Percentiles rank a stretch among this genome's conserved stretches.
Evolutionary conservation across 2,797 vertebrate genomes (phyloP).

Genomic region (Prionace glauca): DNA sequence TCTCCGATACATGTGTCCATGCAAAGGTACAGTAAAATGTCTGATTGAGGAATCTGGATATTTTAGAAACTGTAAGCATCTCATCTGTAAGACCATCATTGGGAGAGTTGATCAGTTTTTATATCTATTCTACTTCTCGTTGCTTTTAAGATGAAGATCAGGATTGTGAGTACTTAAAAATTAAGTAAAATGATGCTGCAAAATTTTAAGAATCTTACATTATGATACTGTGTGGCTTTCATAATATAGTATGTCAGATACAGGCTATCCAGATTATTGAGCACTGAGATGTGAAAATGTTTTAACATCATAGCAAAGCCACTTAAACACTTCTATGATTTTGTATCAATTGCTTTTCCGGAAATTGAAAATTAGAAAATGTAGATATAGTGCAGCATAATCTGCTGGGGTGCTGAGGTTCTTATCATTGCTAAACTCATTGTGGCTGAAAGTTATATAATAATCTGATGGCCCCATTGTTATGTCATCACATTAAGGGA

Average conservation of each 20-base stretch:
- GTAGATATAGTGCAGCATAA: background rate
- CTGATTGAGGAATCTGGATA: background rate
- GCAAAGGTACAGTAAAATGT: slow-evolving; percentile 67
- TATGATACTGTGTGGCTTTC: background rate
- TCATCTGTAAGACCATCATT: background rate
- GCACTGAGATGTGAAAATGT: background rate
- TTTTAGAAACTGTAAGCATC: background rate
- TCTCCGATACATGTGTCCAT: slow-evolving; percentile 81
- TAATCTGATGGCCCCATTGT: background rate
- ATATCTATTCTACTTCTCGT: background rate
- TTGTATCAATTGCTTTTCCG: background rate
- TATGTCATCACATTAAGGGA: too few relatives aligned
- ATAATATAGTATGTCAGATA: background rate
- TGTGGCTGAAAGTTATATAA: background rate
- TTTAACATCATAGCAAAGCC: background rate
- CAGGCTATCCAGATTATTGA: background rate
- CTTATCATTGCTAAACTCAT: background rate
- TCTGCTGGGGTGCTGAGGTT: background rate
- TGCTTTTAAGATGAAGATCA: background rate
- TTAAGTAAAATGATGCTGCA: background rate
- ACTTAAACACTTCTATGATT: background rate
- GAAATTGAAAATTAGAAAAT: background rate
- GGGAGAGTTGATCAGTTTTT: background rate
- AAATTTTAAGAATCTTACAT: background rate
- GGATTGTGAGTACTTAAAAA: background rate